These are phyloP conservation scores for Cebidichthys violaceus DNA, from an alignment of 2,113 vertebrate genomes.

Conservation along the genomic window DNA sequence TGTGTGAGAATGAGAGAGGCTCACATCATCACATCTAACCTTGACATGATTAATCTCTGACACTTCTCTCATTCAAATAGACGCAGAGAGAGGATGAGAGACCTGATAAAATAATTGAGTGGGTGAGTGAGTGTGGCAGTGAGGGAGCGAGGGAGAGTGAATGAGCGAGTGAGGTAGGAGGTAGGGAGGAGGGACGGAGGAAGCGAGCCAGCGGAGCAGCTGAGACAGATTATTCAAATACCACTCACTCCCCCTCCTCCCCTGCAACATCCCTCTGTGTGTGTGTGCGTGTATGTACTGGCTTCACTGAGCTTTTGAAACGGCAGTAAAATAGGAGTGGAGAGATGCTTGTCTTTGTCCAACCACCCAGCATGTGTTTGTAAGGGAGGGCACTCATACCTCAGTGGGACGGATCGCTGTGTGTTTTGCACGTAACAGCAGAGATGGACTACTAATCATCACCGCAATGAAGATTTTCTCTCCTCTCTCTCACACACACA, in stretches of 20 bases:
- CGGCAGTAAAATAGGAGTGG: slow-evolving; percentile 25
- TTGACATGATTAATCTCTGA: slow-evolving; percentile 1
- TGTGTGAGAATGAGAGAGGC: neutral
- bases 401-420: neutral
- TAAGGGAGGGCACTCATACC: neutral
- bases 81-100: neutral
- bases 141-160: neutral
- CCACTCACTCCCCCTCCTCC: slow-evolving; percentile 80
- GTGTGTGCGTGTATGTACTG: slow-evolving; percentile 70
- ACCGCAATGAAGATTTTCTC: slow-evolving; percentile 18
- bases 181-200: neutral
- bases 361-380: neutral
- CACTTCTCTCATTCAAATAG: slow-evolving; percentile 4
- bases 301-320: slow-evolving; percentile 55
- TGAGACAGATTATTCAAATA: slow-evolving; percentile 64
- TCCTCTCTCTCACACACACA: slow-evolving; percentile 7
- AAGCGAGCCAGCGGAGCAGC: neutral
- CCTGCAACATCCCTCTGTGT: slow-evolving; percentile 67
- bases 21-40: slow-evolving; percentile 29
- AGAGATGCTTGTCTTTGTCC: slow-evolving; percentile 30
- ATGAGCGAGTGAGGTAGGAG: neutral
- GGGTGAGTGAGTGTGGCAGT: neutral
- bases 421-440: neutral
- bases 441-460: slow-evolving; percentile 34
- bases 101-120: neutral